Evolutionary conservation across 2,113 vertebrate genomes (phyloP).

Genomic region (Prunella himalayana): DNA sequence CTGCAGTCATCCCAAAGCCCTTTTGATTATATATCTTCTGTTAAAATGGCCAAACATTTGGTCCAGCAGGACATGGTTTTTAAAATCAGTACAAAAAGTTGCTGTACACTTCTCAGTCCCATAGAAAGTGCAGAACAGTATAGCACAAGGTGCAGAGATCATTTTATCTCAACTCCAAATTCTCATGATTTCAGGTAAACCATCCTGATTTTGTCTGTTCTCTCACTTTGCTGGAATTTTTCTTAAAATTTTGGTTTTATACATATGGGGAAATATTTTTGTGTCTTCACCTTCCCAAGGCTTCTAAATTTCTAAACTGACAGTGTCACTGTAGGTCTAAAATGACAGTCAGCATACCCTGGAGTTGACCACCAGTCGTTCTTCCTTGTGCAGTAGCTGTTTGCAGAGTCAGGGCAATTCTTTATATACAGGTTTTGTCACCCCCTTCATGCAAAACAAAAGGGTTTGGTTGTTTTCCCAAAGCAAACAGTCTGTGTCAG

Average conservation of each 20-base stretch:
- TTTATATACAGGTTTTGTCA: constrained; percentile 17
- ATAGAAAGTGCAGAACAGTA: not conserved
- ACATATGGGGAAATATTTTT: not conserved
- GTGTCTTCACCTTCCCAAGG: not conserved
- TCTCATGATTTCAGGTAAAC: not conserved
- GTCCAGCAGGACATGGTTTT: not conserved
- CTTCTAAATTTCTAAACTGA: not conserved
- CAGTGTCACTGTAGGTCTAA: not conserved
- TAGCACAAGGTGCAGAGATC: not conserved
- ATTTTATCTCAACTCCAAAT: not conserved
- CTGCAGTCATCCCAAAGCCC: not conserved
- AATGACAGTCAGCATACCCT: not conserved
- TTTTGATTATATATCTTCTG: not conserved
- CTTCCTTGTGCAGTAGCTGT: constrained; percentile 9
- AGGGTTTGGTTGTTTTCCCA: constrained; percentile 47
- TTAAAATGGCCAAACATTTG: not conserved
- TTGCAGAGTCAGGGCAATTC: constrained; percentile 56
- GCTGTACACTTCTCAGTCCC: not conserved
- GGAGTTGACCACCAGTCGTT: not conserved
- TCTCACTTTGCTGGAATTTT: not conserved
- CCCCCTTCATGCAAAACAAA: constrained; percentile 35
- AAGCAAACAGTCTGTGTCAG: constrained; percentile 58
- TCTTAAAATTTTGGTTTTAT: not conserved
- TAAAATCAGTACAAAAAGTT: not conserved
- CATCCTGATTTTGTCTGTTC: not conserved